Base-by-base conservation (phyloP, 1,140 invertebrate genomes). In the Drosophila serrata region DNA sequence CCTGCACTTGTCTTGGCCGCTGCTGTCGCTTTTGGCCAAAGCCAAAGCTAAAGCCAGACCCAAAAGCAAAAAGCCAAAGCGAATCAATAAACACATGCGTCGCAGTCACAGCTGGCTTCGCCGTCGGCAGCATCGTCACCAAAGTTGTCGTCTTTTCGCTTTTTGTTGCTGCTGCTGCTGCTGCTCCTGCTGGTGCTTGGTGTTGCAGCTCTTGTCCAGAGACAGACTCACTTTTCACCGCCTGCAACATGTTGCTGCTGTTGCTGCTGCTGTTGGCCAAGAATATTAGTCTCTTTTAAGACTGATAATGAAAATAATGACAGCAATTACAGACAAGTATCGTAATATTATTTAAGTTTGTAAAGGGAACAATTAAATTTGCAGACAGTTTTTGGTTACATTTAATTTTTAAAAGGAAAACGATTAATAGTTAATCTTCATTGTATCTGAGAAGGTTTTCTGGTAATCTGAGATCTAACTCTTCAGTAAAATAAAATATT, bases 141-240 rank as follows among this genome's bases (percentile, higher is more conserved):
- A 74, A 84, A 65, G 84, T 87, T 77, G 84, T 77, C 68, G 72
- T 80, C 84, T 87, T 87, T 88, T 88, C 76, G 79, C 76, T 76
- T 88, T 87, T 88, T 84, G 79, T 60, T 64, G 55, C 33, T 68
- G 31, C 15, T 51, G 42, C 13, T 60, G 57, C 27, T 19, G 9
- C 40, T 51, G 29, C 48, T 51, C 17, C 49, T 60, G n/a, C 46
- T 65, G 40, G 8, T 43, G 48, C n/a, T 35, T 70, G 45, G n/a
- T 51, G 57, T 63, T 64, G 46, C 49, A 7, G 48, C 46, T 49
- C 46, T 59, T 57, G 40, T 24, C 43, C 24, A 55, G 42, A 65
- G 33, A 24, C 79, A 88, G 76, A 88, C 84, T 88, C 84, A 87
- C 80, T 90, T 87, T 87, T 84, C 82, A 82, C 82, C 53, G 79